Base-by-base conservation (phyloP, 2,888 invertebrate genomes). In the Callinectes sapidus region DNA sequence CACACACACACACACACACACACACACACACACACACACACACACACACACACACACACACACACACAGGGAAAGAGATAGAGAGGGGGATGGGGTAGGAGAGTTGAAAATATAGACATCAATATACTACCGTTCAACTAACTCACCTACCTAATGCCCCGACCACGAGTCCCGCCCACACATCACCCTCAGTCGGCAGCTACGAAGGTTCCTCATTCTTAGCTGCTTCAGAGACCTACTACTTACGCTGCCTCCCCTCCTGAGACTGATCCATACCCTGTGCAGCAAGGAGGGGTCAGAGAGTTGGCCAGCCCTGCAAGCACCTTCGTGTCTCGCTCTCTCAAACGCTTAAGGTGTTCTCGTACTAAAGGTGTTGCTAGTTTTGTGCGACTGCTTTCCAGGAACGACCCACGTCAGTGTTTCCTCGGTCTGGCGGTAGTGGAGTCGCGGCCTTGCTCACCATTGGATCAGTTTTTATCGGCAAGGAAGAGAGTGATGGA, bases 381-480 rank as follows among this genome's bases (percentile, higher is more conserved):
- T 13, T 81, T 14, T 35, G 81, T 14, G 16, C 35, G 81, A 13
- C 81, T 81, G 81, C 28, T 35, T 81, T 81, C 81, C 35, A 81
- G 35, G 81, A 81, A 81, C 81, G 35, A 81, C 32, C 18, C 0
- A 18, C 81, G 81, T 81, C 81, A 35, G 35, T 81, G 81, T 81
- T 81, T 81, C 81, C 81, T 81, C 81, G 81, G 81, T 32, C 2
- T 35, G 81, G 81, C 35, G 35, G 61, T 61, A 23, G 81, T 35
- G 32, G 81, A 81, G 81, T 18, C 35, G 16, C 18, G 81, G 16
- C 81, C 81, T 81, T 81, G 81, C 81, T n/a, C 81, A 81, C 35
- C 81, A 81, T 35, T 81, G 81, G 81, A 81, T 81, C 35, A 35
- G 81, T 81, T 81, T 87, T 54, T 87, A 48, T 23, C 54, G 16